Evolutionary conservation across 2,113 vertebrate genomes (phyloP).

Genomic region (Hydrochoerus hydrochaeris): DNA sequence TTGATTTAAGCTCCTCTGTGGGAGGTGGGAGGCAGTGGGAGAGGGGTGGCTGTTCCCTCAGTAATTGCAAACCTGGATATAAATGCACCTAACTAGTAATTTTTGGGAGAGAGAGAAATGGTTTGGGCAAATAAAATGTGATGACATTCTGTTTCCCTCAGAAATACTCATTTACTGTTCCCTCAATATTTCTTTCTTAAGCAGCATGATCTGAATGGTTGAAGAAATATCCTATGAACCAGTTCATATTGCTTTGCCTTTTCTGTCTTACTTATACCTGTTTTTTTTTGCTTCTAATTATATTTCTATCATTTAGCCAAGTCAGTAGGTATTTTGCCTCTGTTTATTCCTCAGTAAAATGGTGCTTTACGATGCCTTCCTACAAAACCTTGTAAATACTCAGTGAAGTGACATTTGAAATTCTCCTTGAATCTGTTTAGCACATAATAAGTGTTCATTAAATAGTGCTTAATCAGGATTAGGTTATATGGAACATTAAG

Average conservation of each 20-base stretch:
- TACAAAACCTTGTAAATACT: slow-evolving; percentile 8
- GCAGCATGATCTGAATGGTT: not conserved
- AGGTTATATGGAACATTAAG: not conserved
- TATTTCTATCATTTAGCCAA: not conserved
- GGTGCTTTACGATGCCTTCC: not conserved
- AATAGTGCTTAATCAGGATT: not conserved
- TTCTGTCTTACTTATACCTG: not conserved
- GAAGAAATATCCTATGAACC: not conserved
- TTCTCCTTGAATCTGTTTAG: not conserved
- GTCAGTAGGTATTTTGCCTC: not conserved
- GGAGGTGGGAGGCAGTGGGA: not conserved
- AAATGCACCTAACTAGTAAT: not conserved
- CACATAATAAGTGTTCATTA: not conserved
- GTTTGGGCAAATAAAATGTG: not conserved
- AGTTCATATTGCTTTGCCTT: not conserved
- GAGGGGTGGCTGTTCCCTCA: not conserved
- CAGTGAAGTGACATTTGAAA: not conserved
- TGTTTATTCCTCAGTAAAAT: slow-evolving; percentile 32
- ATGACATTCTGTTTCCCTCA: not conserved
- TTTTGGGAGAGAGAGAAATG: not conserved
- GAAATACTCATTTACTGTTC: not conserved
- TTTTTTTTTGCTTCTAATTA: not conserved
- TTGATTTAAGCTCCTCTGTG: not conserved
- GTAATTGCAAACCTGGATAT: not conserved
- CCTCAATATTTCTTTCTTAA: not conserved